A percentile compares a stretch with the other conserved stretches of the same genome.
Conservation (phyloP, 2,888 invertebrate genomes). For the Platycheirus rosarum region DNA sequence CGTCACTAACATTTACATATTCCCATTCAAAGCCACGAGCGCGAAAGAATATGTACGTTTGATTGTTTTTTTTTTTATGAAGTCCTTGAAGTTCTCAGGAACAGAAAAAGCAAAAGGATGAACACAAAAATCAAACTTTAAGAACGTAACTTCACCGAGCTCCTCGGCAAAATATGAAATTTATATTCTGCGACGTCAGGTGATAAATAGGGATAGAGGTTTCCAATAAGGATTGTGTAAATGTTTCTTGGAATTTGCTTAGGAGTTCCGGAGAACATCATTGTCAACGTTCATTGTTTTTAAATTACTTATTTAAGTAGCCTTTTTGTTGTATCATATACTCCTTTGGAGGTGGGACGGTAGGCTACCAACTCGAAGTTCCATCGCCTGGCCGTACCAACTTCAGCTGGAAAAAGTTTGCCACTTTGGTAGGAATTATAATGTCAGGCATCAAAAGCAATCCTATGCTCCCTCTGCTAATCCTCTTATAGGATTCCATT, state of each 20-base stretch:
- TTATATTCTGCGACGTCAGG: conserved; percentile 21
- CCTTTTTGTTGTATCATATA: too few relatives aligned
- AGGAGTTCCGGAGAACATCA: too few relatives aligned
- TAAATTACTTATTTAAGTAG: too few relatives aligned
- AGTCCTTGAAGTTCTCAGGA: conserved; percentile 13
- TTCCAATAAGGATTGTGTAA: too few relatives aligned
- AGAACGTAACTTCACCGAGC: not conserved
- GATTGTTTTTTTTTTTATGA: not conserved
- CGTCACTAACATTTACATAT: conserved; percentile 36
- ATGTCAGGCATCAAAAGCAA: too few relatives aligned
- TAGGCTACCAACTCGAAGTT: too few relatives aligned
- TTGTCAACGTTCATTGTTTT: too few relatives aligned
- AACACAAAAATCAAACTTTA: conserved; percentile 21
- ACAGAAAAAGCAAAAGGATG: not conserved
- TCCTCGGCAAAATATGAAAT: conserved; percentile 13
- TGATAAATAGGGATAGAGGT: not conserved
- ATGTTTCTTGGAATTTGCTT: too few relatives aligned
- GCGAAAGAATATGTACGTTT: not conserved
- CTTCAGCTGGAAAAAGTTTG: too few relatives aligned
- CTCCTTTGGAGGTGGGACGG: too few relatives aligned
- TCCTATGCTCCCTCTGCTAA: not conserved
- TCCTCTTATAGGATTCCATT: not conserved
- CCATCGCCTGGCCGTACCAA: too few relatives aligned
- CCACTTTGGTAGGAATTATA: too few relatives aligned
- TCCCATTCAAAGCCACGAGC: conserved; percentile 22